phyloP scores from a whole-genome alignment of 2,797 vertebrate species.

The Gadopsis bispinosus region DNA sequence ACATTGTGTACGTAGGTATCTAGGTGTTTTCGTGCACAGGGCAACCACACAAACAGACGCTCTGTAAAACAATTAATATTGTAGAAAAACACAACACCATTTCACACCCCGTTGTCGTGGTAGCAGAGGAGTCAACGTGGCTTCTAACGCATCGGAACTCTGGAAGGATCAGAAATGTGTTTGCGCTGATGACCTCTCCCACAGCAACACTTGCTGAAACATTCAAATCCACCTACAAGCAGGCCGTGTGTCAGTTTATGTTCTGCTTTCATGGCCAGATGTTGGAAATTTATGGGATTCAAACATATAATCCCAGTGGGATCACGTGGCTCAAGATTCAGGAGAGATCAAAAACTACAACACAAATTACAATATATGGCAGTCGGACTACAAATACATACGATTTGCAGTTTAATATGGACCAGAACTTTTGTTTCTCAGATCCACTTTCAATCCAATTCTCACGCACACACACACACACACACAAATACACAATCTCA shows the following conservation, averaged over 20 bases:
- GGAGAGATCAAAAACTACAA: background rate
- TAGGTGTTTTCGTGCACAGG: slow-evolving; percentile 39
- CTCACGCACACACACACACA: too few relatives aligned
- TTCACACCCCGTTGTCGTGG: slow-evolving; percentile 5
- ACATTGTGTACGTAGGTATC: slow-evolving; percentile 37
- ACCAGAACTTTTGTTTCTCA: background rate
- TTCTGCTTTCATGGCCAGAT: background rate
- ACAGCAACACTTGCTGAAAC: background rate
- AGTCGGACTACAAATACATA: background rate
- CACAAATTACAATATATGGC: slow-evolving; percentile 12
- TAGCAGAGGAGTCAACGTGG: slow-evolving; percentile 2
- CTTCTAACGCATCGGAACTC: background rate
- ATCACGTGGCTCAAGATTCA: slow-evolving; percentile 4
- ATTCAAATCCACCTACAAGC: background rate
- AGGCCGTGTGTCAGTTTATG: background rate
- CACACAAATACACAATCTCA: background rate
- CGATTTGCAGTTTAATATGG: background rate
- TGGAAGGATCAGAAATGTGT: slow-evolving; percentile 43
- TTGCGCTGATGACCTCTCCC: background rate
- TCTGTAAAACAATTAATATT: slow-evolving; percentile 29
- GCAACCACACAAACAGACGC: slow-evolving; percentile 44
- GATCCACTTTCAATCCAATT: background rate
- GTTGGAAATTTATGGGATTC: background rate
- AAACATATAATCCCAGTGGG: background rate
- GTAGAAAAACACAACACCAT: slow-evolving; percentile 4